Evolutionary conservation across 2,113 vertebrate genomes (phyloP).

Genomic region (Poecilia latipinna): DNA sequence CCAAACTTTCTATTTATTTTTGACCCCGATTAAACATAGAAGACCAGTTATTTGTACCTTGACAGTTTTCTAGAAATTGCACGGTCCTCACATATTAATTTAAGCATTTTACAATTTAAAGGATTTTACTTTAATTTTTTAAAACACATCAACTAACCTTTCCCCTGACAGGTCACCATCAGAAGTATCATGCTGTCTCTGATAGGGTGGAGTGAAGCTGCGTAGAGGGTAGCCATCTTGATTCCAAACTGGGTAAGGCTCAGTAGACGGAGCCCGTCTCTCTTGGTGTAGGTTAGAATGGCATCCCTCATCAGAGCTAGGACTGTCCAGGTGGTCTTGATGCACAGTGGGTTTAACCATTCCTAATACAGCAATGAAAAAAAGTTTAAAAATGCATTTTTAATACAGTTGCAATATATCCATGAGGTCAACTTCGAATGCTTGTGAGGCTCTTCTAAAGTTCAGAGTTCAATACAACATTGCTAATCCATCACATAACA

Average conservation of each 20-base stretch:
- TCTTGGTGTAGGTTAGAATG: constrained; percentile 84
- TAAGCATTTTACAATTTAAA: neutral
- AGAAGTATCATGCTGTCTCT: constrained; percentile 83
- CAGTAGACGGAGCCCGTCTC: constrained; percentile 84
- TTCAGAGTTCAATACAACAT: neutral
- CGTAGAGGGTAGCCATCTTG: constrained; percentile 89
- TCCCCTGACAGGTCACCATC: constrained; percentile 79
- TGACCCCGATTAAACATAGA: neutral
- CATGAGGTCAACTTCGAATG: neutral
- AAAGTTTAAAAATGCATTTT: neutral
- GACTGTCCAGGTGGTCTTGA: constrained; percentile 86
- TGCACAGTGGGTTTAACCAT: constrained; percentile 92
- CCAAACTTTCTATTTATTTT: neutral
- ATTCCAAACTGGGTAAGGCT: constrained; percentile 87
- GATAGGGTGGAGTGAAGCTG: constrained; percentile 88
- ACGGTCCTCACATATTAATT: neutral
- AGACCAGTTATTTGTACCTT: no score
- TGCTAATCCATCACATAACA: neutral
- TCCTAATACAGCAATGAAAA: constrained; percentile 71
- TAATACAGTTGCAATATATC: neutral
- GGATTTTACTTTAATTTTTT: neutral
- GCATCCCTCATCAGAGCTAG: constrained; percentile 89
- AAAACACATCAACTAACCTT: constrained; percentile 76
- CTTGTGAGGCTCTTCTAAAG: neutral
- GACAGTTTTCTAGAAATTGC: neutral